These are phyloP conservation scores for Drosophila burlai DNA, from an alignment of 1,140 invertebrate genomes.

Conservation along the genomic window DNA sequence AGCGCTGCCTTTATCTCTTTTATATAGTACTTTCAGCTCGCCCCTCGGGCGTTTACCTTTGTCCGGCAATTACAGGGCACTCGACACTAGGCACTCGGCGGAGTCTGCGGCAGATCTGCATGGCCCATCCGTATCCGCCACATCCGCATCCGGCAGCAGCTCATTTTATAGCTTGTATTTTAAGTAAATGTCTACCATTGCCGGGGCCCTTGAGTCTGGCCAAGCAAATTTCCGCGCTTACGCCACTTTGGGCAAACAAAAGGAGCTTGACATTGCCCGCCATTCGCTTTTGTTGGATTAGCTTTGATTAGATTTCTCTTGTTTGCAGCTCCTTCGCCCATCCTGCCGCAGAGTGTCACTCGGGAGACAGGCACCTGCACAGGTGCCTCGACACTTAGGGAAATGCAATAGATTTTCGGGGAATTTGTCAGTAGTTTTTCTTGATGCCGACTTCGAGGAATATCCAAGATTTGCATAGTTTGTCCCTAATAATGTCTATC, in stretches of 20 bases:
- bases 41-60: constrained; percentile 52
- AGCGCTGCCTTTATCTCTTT: constrained; percentile 18
- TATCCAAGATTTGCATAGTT: background rate
- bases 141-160: constrained; percentile 56
- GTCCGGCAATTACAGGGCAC: constrained; percentile 79
- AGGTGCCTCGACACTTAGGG: constrained; percentile 9
- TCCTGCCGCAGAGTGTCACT: constrained; percentile 62
- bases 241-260: constrained; percentile 80
- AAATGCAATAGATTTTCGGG: background rate
- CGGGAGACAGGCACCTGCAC: constrained; percentile 38
- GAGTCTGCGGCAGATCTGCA: constrained; percentile 24
- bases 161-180: constrained; percentile 84
- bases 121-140: constrained; percentile 15
- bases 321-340: constrained; percentile 44
- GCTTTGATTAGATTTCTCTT: constrained; percentile 83
- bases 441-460: background rate
- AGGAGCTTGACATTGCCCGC: constrained; percentile 72
- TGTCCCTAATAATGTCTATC: background rate
- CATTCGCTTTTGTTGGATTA: constrained; percentile 83
- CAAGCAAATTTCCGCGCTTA: constrained; percentile 76
- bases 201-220: constrained; percentile 35
- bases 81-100: constrained; percentile 53
- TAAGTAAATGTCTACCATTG: constrained; percentile 70
- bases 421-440: background rate
- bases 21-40: constrained; percentile 26